Evolutionary conservation across 2,113 vertebrate species (phyloP).

Genomic region (Chaenogobius annularis): DNA sequence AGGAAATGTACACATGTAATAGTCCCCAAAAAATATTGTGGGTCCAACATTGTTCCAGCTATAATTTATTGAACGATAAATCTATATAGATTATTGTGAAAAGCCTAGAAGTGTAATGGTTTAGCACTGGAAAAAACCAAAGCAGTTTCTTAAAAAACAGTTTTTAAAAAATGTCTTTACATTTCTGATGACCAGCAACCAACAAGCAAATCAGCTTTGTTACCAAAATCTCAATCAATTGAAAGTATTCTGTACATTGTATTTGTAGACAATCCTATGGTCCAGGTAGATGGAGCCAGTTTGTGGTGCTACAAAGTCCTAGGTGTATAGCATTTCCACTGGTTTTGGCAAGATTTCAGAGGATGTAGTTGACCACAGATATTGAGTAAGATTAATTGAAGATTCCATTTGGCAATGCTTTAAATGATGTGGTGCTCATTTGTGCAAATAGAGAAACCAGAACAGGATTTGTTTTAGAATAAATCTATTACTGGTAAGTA

Average conservation of each 20-base stretch:
- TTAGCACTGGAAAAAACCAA: too few relatives aligned
- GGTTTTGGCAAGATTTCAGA: not conserved
- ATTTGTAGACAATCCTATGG: not conserved
- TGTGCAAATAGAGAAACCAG: conserved; percentile 11
- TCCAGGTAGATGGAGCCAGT: not conserved
- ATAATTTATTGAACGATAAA: too few relatives aligned
- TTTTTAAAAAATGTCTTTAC: too few relatives aligned
- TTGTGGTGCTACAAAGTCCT: not conserved
- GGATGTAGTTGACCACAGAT: not conserved
- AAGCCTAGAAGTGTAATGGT: too few relatives aligned
- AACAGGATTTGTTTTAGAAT: conserved; percentile 13
- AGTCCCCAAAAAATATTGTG: too few relatives aligned
- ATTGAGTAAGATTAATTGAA: not conserved
- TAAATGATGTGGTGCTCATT: not conserved
- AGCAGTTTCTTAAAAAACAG: too few relatives aligned
- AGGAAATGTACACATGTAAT: too few relatives aligned
- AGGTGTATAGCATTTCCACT: not conserved
- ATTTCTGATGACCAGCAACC: not conserved
- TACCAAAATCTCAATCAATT: not conserved
- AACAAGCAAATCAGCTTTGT: not conserved
- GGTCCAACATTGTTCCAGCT: too few relatives aligned
- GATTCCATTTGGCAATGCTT: not conserved
- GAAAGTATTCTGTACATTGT: not conserved
- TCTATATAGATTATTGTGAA: too few relatives aligned
- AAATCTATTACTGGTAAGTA: conserved; percentile 19